A percentile compares a stretch with the other conserved stretches of the same genome.
phyloP scores from a whole-genome alignment of 2,888 invertebrate species.

The Drosophila monieri region DNA sequence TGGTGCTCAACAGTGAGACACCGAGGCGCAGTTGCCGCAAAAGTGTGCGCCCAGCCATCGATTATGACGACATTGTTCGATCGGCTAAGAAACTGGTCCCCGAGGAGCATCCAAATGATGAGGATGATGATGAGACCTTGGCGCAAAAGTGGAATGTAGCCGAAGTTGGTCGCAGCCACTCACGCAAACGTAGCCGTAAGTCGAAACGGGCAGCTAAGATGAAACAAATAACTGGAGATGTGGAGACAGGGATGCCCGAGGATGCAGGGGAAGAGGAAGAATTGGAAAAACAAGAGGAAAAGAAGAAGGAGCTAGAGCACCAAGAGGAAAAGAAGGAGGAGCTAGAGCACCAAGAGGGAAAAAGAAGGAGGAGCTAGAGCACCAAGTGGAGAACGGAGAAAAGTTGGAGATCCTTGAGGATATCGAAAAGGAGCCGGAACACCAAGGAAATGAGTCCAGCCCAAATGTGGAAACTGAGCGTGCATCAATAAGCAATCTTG shows the following conservation, averaged over 20 bases:
- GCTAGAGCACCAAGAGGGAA: background rate
- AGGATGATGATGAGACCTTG: conserved; percentile 22
- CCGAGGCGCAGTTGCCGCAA: conserved; percentile 80
- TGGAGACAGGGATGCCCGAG: background rate
- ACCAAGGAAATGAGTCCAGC: no score
- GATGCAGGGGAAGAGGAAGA: conserved; percentile 7
- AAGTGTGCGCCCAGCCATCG: conserved; percentile 76
- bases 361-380: background rate
- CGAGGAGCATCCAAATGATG: background rate
- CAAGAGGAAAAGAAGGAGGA: background rate
- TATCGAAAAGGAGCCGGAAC: no score
- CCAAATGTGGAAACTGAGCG: background rate
- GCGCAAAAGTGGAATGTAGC: conserved; percentile 67
- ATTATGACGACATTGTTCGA: conserved; percentile 78
- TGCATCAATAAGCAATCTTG: background rate
- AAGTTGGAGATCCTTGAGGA: no score
- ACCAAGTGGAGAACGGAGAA: background rate
- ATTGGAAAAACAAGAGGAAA: background rate
- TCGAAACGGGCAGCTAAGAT: conserved; percentile 36
- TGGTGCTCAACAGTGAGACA: conserved; percentile 48
- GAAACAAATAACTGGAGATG: conserved; percentile 1
- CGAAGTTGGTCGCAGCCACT: conserved; percentile 69
- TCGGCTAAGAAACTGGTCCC: conserved; percentile 40
- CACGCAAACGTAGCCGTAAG: conserved; percentile 69
- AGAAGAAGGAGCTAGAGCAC: background rate